Evolutionary conservation across 2,888 invertebrate genomes (phyloP).

Genomic region (Nowickia ferox): DNA sequence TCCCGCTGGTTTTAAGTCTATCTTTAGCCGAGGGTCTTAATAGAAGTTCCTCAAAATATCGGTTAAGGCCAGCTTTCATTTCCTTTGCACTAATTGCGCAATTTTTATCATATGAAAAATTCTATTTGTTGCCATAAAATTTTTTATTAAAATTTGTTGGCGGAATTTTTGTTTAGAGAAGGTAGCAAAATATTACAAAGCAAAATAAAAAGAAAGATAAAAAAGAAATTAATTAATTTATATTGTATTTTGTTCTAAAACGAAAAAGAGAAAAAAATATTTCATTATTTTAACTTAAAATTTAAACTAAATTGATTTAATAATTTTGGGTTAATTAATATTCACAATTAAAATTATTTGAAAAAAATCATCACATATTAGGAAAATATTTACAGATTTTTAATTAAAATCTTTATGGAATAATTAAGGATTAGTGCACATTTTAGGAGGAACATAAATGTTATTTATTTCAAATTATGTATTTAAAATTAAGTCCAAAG

Average conservation of each 20-base stretch:
- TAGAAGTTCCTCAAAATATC: constrained; percentile 63
- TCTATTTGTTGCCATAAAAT: constrained; percentile 50
- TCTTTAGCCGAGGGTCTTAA: constrained; percentile 21
- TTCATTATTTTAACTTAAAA: constrained; percentile 64
- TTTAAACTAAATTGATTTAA: constrained; percentile 41
- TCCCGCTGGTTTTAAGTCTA: neutral
- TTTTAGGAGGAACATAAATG: constrained; percentile 29
- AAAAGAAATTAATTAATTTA: constrained; percentile 63
- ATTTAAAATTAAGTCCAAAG: constrained; percentile 11
- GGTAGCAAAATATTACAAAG: constrained; percentile 59
- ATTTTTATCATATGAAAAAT: constrained; percentile 71
- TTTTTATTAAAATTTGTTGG: constrained; percentile 16
- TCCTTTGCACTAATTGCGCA: constrained; percentile 53
- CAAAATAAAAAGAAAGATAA: constrained; percentile 65
- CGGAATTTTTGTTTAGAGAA: constrained; percentile 28
- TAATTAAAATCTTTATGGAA: constrained; percentile 10
- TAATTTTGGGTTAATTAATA: constrained; percentile 37
- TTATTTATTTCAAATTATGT: constrained; percentile 36
- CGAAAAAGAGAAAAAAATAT: constrained; percentile 49
- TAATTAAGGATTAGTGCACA: constrained; percentile 63
- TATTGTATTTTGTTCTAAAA: constrained; percentile 50
- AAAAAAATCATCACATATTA: constrained; percentile 16
- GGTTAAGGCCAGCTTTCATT: constrained; percentile 60
- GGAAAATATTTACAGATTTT: constrained; percentile 59
- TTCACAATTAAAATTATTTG: constrained; percentile 56